A percentile compares a stretch with the other conserved stretches of the same genome.
phyloP scores from a whole-genome alignment of 1,140 invertebrate genomes.

The Drosophila seguyi region DNA sequence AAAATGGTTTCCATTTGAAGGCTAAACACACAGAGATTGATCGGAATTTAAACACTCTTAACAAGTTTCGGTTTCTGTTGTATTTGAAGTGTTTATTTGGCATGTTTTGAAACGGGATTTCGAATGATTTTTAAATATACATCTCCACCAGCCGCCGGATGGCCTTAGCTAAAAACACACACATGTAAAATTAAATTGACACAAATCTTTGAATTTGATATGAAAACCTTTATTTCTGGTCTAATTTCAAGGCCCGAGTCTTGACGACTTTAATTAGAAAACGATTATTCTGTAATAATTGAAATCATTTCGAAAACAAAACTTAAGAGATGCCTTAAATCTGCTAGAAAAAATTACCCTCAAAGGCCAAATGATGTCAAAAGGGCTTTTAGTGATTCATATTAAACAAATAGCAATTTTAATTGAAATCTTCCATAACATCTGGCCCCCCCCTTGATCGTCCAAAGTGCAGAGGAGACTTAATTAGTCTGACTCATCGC shows the following conservation, averaged over 20 bases:
- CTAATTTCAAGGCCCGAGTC: not conserved
- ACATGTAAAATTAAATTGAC: slow-evolving; percentile 5
- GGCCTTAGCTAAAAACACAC: slow-evolving; percentile 5
- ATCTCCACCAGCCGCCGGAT: not conserved
- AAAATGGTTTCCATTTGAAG: slow-evolving; percentile 13
- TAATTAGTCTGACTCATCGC: slow-evolving; percentile 31
- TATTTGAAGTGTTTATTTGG: slow-evolving; percentile 36
- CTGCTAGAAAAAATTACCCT: not conserved
- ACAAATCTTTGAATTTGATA: slow-evolving; percentile 5
- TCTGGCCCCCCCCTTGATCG: slow-evolving; percentile 14
- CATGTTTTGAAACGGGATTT: slow-evolving; percentile 32
- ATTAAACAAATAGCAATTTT: not conserved
- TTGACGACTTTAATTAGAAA: not conserved
- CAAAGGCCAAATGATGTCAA: not conserved
- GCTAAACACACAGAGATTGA: slow-evolving; percentile 21
- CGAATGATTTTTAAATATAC: slow-evolving; percentile 26
- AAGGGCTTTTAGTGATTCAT: slow-evolving; percentile 1
- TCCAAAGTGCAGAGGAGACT: not conserved
- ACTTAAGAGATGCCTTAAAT: not conserved
- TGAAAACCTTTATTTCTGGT: not conserved
- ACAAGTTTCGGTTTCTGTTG: slow-evolving; percentile 22
- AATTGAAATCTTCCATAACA: slow-evolving; percentile 10
- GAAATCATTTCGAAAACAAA: no score
- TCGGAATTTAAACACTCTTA: slow-evolving; percentile 28
- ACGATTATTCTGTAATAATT: not conserved